Base-by-base conservation (phyloP, 1,140 invertebrate genomes). In the Euschistus heros region DNA sequence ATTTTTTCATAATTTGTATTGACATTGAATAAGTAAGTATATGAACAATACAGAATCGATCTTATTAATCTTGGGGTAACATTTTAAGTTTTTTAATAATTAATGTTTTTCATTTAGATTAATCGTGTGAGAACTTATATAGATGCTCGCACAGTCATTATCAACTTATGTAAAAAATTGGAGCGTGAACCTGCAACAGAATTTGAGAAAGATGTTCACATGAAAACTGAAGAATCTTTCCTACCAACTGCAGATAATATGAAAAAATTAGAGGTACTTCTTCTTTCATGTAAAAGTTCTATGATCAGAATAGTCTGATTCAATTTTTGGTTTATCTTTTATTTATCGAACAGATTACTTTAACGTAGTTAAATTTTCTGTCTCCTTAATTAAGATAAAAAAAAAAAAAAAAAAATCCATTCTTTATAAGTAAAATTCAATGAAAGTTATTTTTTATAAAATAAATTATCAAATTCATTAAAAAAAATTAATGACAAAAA, bases 151-250 rank as follows among this genome's bases (percentile, higher is more conserved):
- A 10, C 33, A 2, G 33, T 37, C 33, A 37, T 61, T 8, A 61
- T 42, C 18, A 44, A 61, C 7, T 42, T 61, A 42, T 33, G 17
- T 18, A 44, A 26, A 18, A 14, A 30, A 42, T 14, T 61, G 37
- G 59, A 61, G 17, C n/a, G 33, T 42, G 59, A 61, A 18, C n/a
- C 59, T 17, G 30, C 27, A 2, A 37, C 59, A 42, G 6, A 30
- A 5, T 61, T 61, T 61, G 59, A 61, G 33, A 7, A 22, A 18
- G 59, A 61, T n/a, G 17, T 61, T 6, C 15, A 37, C n/a, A 27
- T 15, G 24, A 59, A 27, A 14, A n/a, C 15, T 59, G 55, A 59
- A 27, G 24, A 27, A 26, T 22, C 20, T 27, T 59, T 27, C n/a
- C 15, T 7, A 24, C 55, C 27, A n/a, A 24, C 22, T 22, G 15